Conservation (phyloP, 30 jellyfish, hydroid and myxozoan genomes). For the Aurelia aurita region DNA sequence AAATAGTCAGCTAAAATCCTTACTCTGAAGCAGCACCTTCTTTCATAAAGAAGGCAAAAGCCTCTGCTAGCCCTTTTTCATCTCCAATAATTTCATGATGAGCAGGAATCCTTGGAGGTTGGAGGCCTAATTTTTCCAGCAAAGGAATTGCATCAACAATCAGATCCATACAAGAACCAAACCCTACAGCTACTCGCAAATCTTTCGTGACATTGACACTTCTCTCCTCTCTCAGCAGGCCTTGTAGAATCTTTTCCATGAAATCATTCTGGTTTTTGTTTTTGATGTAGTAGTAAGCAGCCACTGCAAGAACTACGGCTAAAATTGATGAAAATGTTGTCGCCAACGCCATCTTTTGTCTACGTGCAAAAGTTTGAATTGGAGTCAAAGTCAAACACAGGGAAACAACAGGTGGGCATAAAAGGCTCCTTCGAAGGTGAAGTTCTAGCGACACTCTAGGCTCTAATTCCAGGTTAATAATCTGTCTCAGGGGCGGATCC, state of each 20-base stretch:
- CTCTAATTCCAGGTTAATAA: not conserved
- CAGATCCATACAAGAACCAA: constrained; percentile 92
- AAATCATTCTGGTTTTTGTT: constrained; percentile 24
- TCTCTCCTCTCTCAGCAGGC: constrained; percentile 70
- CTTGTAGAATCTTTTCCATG: constrained; percentile 57
- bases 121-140: constrained; percentile 41
- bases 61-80: constrained; percentile 67
- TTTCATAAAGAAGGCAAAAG: constrained; percentile 81
- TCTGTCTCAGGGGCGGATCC: not conserved
- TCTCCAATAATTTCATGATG: constrained; percentile 74
- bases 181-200: constrained; percentile 86
- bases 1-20: not conserved
- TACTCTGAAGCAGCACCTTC: constrained; percentile 99
- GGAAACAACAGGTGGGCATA: no score
- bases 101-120: constrained; percentile 73
- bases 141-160: constrained; percentile 85
- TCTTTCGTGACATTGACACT: constrained; percentile 76
- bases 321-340: constrained; percentile 5
- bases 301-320: constrained; percentile 43
- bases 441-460: not conserved
- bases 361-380: no score
- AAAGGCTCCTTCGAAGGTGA: no score
- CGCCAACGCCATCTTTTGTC: constrained; percentile 51
- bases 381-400: no score
- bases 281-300: constrained; percentile 29